phyloP scores from a whole-genome alignment of 2,888 invertebrate genomes.

The Chaetoderma sp. region DNA sequence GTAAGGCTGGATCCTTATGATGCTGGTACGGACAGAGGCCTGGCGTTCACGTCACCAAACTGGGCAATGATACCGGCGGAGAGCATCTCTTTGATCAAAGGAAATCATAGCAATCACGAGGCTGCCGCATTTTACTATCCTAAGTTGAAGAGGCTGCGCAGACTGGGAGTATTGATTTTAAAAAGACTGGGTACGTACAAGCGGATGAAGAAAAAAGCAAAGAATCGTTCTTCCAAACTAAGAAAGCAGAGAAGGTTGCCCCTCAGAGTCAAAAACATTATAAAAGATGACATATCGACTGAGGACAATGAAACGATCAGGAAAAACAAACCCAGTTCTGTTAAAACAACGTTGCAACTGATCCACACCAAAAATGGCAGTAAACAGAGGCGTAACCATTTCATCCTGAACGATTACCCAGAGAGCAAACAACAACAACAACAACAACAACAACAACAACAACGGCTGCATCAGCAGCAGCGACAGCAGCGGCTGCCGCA shows the following conservation, averaged over 20 bases:
- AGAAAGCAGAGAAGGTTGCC: no score
- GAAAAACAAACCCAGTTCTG: no score
- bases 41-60: slow-evolving; percentile 96
- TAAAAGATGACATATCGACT: no score
- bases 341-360: no score
- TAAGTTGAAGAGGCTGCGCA: slow-evolving; percentile 86
- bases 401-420: neutral
- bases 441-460: slow-evolving; percentile 2
- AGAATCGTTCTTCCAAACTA: neutral
- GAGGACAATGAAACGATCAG: no score
- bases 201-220: neutral
- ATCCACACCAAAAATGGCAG: neutral
- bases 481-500: no score
- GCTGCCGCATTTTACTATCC: slow-evolving; percentile 96
- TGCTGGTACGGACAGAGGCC: slow-evolving; percentile 94
- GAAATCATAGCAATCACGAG: slow-evolving; percentile 89
- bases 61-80: slow-evolving; percentile 94
- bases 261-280: no score
- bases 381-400: neutral
- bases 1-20: slow-evolving; percentile 93
- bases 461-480: no score
- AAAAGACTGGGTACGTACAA: slow-evolving; percentile 54
- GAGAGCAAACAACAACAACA: neutral
- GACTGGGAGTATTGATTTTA: slow-evolving; percentile 83
- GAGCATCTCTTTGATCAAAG: slow-evolving; percentile 88